These are phyloP conservation scores for Phrynocephalus guinanensis DNA, from an alignment of 2,797 vertebrate genomes.

Conservation along the genomic window DNA sequence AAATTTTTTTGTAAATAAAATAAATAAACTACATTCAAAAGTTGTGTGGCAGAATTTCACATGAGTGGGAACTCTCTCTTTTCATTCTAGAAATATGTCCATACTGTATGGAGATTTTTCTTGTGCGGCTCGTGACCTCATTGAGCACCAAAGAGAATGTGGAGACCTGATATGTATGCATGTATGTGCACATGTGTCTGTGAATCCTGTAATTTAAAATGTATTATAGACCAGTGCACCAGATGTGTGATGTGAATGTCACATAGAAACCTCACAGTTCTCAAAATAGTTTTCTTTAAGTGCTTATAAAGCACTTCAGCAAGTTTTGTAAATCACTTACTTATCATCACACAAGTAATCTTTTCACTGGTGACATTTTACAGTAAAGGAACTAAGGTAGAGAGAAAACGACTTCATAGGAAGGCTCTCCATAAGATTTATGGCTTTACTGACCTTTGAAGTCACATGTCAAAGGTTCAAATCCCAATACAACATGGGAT, in stretches of 20 bases:
- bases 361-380: constrained; percentile 33
- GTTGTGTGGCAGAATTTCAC: neutral
- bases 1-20: too few species aligned
- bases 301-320: constrained; percentile 4
- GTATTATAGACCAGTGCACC: neutral
- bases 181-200: neutral
- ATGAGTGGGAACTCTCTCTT: neutral
- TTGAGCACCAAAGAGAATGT: neutral
- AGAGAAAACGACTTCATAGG: constrained; percentile 20
- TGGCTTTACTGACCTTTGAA: constrained; percentile 20
- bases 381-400: constrained; percentile 33
- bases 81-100: neutral
- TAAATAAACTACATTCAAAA: too few species aligned
- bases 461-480: neutral
- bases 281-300: neutral
- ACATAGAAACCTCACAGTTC: neutral
- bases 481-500: neutral
- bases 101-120: too few species aligned
- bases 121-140: neutral
- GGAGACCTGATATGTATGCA: neutral
- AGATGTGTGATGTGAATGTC: neutral
- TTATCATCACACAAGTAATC: constrained; percentile 15
- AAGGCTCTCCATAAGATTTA: constrained; percentile 24
- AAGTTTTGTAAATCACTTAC: constrained; percentile 15
- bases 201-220: neutral